Evolutionary conservation across 30 jellyfish, hydroid and myxozoan genomes (phyloP).

Genomic region (Hydra vulgaris): DNA sequence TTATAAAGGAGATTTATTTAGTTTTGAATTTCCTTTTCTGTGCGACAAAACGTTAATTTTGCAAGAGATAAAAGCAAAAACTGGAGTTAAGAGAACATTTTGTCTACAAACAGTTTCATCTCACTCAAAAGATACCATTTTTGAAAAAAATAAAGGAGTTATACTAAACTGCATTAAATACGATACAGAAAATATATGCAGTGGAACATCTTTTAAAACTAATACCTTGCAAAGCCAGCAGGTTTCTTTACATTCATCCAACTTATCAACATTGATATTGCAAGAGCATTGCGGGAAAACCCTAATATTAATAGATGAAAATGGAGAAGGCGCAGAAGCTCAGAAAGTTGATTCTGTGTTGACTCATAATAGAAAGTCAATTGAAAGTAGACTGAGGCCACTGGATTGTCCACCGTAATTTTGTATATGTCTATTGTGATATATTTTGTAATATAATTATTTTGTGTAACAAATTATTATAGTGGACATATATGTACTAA

Average conservation of each 20-base stretch:
- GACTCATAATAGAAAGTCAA: background rate
- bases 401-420: constrained; percentile 7
- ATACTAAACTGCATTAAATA: background rate
- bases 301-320: background rate
- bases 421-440: too few relatives aligned
- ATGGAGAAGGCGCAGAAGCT: constrained; percentile 5
- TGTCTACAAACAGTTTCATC: background rate
- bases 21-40: constrained; percentile 1
- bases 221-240: background rate
- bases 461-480: too few relatives aligned
- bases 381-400: constrained; percentile 4
- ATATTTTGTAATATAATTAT: too few relatives aligned
- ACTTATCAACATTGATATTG: background rate
- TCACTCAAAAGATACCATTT: background rate
- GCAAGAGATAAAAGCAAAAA: constrained; percentile 1
- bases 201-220: background rate
- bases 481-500: too few relatives aligned
- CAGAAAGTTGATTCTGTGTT: background rate
- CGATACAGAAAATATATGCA: background rate
- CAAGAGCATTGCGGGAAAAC: constrained; percentile 3
- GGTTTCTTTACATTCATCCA: background rate
- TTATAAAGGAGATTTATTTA: background rate
- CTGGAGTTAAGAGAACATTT: background rate
- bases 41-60: background rate
- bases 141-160: background rate